phyloP scores from a whole-genome alignment of 64 coral and sea anemone genomes.

The Montipora foliosa region DNA sequence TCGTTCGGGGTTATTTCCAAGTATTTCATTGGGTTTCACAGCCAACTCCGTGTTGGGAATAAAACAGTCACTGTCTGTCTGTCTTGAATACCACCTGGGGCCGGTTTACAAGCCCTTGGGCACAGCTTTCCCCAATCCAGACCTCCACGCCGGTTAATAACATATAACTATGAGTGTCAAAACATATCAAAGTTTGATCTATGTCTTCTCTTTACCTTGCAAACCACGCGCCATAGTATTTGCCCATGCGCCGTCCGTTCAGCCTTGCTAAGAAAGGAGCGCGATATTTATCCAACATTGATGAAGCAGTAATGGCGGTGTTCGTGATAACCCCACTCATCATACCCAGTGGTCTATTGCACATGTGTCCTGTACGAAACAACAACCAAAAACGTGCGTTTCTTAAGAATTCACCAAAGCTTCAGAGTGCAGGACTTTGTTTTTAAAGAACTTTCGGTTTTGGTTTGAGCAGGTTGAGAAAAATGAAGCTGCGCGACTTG shows the following conservation, averaged over 20 bases:
- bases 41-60: no score
- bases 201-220: not conserved
- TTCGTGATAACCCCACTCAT: conserved; percentile 53
- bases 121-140: no score
- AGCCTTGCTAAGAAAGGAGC: conserved; percentile 54
- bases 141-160: no score
- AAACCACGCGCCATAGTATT: conserved; percentile 44
- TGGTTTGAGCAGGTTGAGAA: no score
- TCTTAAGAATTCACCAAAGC: not conserved
- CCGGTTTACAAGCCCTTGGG: no score
- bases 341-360: conserved; percentile 67
- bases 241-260: conserved; percentile 54
- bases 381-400: not conserved
- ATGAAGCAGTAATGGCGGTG: conserved; percentile 63
- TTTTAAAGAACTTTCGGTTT: not conserved
- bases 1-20: no score
- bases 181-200: no score
- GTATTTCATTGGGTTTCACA: no score
- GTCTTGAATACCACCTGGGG: no score
- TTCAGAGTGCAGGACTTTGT: not conserved
- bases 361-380: conserved; percentile 55
- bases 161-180: no score
- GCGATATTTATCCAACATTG: conserved; percentile 7
- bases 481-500: no score
- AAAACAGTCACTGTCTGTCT: no score